phyloP scores from a whole-genome alignment of 2,797 vertebrate genomes.

The Mastacembelus armatus region DNA sequence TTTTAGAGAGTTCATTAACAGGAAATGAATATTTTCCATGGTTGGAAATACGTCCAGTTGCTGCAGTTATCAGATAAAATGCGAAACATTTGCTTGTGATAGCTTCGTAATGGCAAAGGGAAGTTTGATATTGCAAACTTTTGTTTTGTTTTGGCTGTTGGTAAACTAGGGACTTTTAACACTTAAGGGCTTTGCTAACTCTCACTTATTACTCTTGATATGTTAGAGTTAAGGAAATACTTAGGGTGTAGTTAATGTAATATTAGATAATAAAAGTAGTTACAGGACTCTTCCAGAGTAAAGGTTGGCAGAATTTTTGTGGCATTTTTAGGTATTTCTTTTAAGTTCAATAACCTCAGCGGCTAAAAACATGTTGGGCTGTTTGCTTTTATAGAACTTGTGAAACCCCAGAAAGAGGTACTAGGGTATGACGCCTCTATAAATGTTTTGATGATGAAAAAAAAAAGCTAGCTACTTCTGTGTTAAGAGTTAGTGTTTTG shows the following conservation, averaged over 20 bases:
- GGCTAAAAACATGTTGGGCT: not conserved
- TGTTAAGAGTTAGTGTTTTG: too few species aligned
- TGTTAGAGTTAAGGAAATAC: not conserved
- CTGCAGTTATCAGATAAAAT: not conserved
- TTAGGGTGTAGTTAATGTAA: too few species aligned
- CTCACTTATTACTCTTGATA: not conserved
- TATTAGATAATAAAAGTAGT: not conserved
- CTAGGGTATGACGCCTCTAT: not conserved
- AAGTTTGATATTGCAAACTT: not conserved
- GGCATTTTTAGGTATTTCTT: not conserved
- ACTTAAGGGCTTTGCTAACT: not conserved
- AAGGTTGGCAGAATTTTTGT: constrained; percentile 16
- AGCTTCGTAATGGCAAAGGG: not conserved
- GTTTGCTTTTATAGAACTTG: not conserved
- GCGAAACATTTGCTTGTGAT: not conserved
- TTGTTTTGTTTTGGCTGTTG: not conserved
- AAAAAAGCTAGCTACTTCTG: too few species aligned
- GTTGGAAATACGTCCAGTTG: not conserved
- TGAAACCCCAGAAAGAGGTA: not conserved
- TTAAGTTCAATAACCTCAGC: not conserved
- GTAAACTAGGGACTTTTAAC: not conserved
- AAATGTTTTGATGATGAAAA: too few species aligned
- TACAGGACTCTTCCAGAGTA: not conserved
- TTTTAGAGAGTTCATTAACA: not conserved
- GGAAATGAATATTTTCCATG: not conserved